Percentiles rank a stretch among this genome's conserved stretches.
These are phyloP conservation scores for Leptopilina myrica DNA, from an alignment of 2,888 invertebrate genomes.

Conservation along the genomic window DNA sequence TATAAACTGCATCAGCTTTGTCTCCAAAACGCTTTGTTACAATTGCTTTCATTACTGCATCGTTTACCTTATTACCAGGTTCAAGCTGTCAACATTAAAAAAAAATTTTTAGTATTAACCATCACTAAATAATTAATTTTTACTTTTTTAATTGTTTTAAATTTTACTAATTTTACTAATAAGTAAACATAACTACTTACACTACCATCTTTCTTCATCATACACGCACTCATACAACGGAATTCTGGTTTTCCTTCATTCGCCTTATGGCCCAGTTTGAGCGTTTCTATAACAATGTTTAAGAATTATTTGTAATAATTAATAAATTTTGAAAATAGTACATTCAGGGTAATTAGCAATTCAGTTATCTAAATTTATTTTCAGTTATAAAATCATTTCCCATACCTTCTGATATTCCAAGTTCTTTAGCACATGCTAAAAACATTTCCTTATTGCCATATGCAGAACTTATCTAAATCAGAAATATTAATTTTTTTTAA, in stretches of 20 bases:
- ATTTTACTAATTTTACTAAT: too few species aligned
- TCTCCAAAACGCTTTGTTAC: not conserved
- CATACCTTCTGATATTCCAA: conserved; percentile 1
- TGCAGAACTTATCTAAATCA: not conserved
- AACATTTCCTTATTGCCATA: too few species aligned
- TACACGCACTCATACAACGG: not conserved
- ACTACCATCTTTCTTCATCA: not conserved
- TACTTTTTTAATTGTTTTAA: too few species aligned
- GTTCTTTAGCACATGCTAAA: conserved; percentile 1
- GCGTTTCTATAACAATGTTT: not conserved
- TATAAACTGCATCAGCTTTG: not conserved
- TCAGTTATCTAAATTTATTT: too few species aligned
- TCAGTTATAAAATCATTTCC: not conserved
- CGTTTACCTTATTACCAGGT: not conserved
- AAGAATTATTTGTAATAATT: not conserved
- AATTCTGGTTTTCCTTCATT: not conserved
- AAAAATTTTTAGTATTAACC: not conserved
- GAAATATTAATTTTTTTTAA: too few species aligned
- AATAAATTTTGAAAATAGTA: too few species aligned
- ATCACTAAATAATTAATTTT: not conserved
- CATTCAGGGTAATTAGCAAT: too few species aligned
- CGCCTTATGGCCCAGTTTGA: not conserved
- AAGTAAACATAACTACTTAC: not conserved
- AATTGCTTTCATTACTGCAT: not conserved
- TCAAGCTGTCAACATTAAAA: not conserved